Percentiles rank a stretch among this genome's conserved stretches.
phyloP scores from a whole-genome alignment of 2,113 vertebrate species.

The Microcebus murinus region DNA sequence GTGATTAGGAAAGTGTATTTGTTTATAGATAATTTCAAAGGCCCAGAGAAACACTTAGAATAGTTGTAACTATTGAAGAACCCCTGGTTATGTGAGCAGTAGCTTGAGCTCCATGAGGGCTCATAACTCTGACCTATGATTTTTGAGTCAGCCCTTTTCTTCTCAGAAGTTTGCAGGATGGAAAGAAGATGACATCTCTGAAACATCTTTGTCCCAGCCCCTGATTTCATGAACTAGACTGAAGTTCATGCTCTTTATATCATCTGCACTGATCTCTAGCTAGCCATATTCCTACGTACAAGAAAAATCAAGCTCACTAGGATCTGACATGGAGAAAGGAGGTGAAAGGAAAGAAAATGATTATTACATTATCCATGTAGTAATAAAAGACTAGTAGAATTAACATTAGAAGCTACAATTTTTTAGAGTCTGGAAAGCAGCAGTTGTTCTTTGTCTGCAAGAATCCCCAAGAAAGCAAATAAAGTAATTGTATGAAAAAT shows the following conservation, averaged over 20 bases:
- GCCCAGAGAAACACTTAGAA: background rate
- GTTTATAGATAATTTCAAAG: background rate
- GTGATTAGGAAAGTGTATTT: background rate
- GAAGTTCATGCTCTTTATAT: accelerated
- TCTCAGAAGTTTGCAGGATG: background rate
- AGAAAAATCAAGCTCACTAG: background rate
- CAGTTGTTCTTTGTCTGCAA: background rate
- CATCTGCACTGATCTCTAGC: background rate
- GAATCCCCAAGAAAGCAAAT: background rate
- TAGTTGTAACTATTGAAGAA: background rate
- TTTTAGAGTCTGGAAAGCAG: background rate
- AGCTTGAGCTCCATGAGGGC: background rate
- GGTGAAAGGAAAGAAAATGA: background rate
- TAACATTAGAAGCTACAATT: background rate
- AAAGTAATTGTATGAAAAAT: background rate
- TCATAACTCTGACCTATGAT: background rate
- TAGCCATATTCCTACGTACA: background rate
- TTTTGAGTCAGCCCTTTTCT: background rate
- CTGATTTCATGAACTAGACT: background rate
- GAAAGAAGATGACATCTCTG: background rate
- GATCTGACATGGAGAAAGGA: background rate
- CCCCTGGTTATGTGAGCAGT: background rate
- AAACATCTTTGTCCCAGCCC: background rate
- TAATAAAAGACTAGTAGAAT: background rate
- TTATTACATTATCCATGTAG: background rate